phyloP scores from a whole-genome alignment of 2,888 invertebrate genomes.

The Icerya purchasi region DNA sequence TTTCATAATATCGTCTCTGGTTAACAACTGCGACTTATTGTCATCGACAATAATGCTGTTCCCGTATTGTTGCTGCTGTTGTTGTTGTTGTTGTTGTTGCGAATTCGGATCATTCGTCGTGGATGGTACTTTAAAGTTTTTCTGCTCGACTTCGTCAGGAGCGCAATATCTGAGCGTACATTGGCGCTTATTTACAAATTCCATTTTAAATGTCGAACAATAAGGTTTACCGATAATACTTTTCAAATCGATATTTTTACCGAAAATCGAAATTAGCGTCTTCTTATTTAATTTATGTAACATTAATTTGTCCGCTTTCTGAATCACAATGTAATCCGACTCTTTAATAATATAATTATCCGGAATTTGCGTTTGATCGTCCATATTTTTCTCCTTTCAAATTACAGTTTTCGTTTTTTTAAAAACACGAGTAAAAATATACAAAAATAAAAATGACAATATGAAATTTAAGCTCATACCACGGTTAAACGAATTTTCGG shows the following conservation, averaged over 20 bases:
- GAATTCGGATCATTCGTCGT: slow-evolving; percentile 30
- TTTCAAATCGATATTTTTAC: slow-evolving; percentile 43
- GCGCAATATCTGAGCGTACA: too few species aligned
- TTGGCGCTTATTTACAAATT: too few species aligned
- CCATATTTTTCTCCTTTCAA: too few species aligned
- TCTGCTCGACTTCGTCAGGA: too few species aligned
- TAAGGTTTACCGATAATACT: slow-evolving; percentile 45
- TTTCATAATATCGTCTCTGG: slow-evolving; percentile 58
- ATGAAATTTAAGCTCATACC: too few species aligned
- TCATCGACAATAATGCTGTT: slow-evolving; percentile 65
- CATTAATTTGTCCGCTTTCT: slow-evolving; percentile 56
- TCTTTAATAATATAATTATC: slow-evolving; percentile 36
- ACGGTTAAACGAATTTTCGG: too few species aligned
- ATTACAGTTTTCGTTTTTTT: too few species aligned
- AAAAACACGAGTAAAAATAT: too few species aligned
- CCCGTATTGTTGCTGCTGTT: slow-evolving; percentile 48
- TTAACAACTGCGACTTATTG: slow-evolving; percentile 58
- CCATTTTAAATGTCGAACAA: slow-evolving; percentile 54
- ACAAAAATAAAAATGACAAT: too few species aligned
- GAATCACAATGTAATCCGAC: slow-evolving; percentile 52
- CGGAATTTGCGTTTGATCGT: too few species aligned
- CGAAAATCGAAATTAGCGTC: slow-evolving; percentile 39
- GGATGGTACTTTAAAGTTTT: too few species aligned
- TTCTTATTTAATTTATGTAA: slow-evolving; percentile 44
- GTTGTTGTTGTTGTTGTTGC: slow-evolving; percentile 35